Evolutionary conservation across 2,888 invertebrate genomes (phyloP), one percentile per base, ranked within the genome.

Genomic region (Drosophila dives): DNA sequence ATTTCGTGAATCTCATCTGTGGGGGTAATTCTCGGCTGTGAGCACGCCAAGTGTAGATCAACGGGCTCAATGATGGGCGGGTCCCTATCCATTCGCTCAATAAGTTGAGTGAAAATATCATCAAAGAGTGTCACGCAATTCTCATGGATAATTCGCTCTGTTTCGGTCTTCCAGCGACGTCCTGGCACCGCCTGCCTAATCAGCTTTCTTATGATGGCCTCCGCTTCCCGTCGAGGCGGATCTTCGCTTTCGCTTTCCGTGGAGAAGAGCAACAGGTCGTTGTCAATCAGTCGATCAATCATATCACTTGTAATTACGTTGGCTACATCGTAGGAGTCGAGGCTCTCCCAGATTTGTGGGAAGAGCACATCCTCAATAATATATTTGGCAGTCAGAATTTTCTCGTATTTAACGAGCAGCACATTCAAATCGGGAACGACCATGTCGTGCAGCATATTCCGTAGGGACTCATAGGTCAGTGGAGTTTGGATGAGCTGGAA

Each of bases 321-420:
- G 7, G 79, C 71, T 26, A 92, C 80, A 8, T 91, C 91, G 40
- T 76, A 81, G 2, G 79, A 61, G 33, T 91, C 91, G 3, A 94
- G 82, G 34, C 91, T 80, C 50, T 94, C 94, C 78, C 94, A 93
- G 0, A 94, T 90, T 64, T 92, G 90, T 0, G 91, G 90, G 38
- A 94, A 83, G 8, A 94, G 74, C 34, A 93, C 93, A 68, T 93
- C 93, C n/a, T 93, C 92, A 17, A 91, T 65, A 4, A 90, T 77
- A 12, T 84, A 83, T 1, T 81, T 68, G 10, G 72, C 78, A 8
- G 87, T 78, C 3, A 80, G 34, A 7, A 40, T 42, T 4, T 74
- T 80, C 42, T 91, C 92, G 5, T 81, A 36, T 2, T 69, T 77
- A 5, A 71, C 2, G 3, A 86, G 38, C 8, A 76, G 32, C 0